phyloP scores from a whole-genome alignment of 2,113 vertebrate genomes.

The Sylvietta virens region DNA sequence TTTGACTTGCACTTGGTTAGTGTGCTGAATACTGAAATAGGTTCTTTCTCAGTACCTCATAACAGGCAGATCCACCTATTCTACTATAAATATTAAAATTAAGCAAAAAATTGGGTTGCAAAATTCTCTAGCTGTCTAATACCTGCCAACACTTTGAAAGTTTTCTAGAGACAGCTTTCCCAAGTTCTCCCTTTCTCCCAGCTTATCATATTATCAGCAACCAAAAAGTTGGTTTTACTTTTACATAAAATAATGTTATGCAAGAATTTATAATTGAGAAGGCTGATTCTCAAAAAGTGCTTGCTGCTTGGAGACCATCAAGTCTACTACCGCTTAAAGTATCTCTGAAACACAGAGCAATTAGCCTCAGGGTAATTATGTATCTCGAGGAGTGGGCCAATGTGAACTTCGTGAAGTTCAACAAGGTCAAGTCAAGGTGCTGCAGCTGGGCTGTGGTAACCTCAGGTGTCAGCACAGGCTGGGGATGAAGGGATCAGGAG shows the following conservation, averaged over 20 bases:
- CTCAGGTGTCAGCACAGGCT: fast-evolving
- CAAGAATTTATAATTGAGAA: not conserved
- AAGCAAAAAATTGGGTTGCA: not conserved
- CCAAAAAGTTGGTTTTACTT: not conserved
- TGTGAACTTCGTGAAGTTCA: not conserved
- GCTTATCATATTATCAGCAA: too few relatives aligned
- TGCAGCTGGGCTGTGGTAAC: not conserved
- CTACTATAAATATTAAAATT: not conserved
- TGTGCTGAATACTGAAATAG: not conserved
- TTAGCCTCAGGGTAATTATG: not conserved
- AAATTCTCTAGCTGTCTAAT: not conserved
- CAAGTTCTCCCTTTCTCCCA: not conserved
- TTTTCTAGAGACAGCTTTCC: not conserved
- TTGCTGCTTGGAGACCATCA: not conserved
- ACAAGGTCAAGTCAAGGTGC: not conserved
- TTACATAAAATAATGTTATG: not conserved
- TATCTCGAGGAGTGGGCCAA: not conserved
- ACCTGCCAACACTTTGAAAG: not conserved
- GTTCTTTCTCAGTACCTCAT: not conserved
- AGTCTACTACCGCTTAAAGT: not conserved
- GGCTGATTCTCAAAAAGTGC: not conserved
- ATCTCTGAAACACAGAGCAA: not conserved
- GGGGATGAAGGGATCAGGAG: not conserved
- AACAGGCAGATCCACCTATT: not conserved
- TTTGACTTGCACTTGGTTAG: not conserved